Conservation (phyloP, 2,888 invertebrate species). For the Hemicrepidius hirtus region DNA sequence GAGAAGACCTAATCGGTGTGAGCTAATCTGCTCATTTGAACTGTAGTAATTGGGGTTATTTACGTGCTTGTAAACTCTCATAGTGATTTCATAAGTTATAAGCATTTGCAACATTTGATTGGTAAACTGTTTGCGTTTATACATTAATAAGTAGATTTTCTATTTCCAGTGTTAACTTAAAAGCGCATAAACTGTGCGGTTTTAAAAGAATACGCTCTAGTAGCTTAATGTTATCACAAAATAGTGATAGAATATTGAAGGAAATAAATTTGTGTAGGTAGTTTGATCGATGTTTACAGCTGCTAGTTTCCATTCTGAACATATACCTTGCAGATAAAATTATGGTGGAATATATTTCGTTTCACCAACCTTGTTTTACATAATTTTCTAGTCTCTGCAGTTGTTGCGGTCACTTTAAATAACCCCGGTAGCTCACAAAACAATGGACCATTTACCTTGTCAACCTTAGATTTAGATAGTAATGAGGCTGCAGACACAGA, state of each 20-base stretch:
- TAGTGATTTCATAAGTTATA: constrained; percentile 23
- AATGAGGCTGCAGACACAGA: constrained; percentile 31
- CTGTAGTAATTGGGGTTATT: constrained; percentile 26
- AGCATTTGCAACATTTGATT: not conserved
- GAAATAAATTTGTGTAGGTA: no score
- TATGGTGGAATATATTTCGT: not conserved
- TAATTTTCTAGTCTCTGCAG: constrained; percentile 28
- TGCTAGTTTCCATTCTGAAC: no score
- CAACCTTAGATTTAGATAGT: constrained; percentile 33
- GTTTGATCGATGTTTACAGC: no score
- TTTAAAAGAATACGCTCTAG: no score
- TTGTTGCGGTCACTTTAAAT: constrained; percentile 32
- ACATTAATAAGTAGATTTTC: no score
- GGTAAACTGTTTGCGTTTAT: no score
- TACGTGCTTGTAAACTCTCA: constrained; percentile 20
- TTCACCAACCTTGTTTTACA: constrained; percentile 22
- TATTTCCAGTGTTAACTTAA: no score
- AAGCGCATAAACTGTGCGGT: no score
- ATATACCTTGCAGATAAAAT: no score
- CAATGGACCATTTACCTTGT: constrained; percentile 39
- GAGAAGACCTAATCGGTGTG: constrained; percentile 15
- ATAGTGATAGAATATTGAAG: no score
- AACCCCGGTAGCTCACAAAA: constrained; percentile 32
- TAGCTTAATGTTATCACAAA: no score
- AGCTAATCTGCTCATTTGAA: constrained; percentile 23